Conservation (phyloP, 2,113 vertebrate species). For the Gobio gobio region DNA sequence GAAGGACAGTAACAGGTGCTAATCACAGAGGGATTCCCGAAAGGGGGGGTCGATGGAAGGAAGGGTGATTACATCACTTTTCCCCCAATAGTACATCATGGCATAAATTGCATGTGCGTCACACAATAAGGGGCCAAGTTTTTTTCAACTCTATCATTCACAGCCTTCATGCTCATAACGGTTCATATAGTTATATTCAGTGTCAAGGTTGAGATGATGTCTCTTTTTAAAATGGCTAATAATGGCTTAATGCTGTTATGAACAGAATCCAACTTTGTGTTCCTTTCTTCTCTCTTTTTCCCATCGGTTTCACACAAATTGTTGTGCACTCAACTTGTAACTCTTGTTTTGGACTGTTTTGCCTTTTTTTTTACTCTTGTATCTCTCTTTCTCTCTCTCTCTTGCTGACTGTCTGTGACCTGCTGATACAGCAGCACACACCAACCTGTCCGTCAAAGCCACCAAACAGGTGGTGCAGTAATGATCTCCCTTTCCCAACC, state of each 20-base stretch:
- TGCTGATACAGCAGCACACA: constrained; percentile 83
- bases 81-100: constrained; percentile 63
- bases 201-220: constrained; percentile 7
- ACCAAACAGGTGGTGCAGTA: constrained; percentile 77
- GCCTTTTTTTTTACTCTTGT: background rate
- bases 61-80: constrained; percentile 73
- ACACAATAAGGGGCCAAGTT: constrained; percentile 2
- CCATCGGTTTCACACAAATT: background rate
- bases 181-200: background rate
- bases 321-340: background rate
- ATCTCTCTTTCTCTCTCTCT: constrained; percentile 12
- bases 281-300: constrained; percentile 36
- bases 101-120: constrained; percentile 54
- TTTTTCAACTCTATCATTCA: background rate
- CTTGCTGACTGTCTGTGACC: constrained; percentile 62
- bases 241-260: constrained; percentile 47
- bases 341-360: constrained; percentile 7
- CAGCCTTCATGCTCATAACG: constrained; percentile 17
- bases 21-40: constrained; percentile 74
- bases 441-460: constrained; percentile 77
- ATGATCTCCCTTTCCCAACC: constrained; percentile 67
- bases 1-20: constrained; percentile 76
- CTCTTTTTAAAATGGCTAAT: background rate
- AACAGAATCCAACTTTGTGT: constrained; percentile 43
- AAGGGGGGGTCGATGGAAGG: constrained; percentile 59